Evolutionary conservation across 2,113 vertebrate genomes (phyloP).

Genomic region (Clarias macrocephalus): DNA sequence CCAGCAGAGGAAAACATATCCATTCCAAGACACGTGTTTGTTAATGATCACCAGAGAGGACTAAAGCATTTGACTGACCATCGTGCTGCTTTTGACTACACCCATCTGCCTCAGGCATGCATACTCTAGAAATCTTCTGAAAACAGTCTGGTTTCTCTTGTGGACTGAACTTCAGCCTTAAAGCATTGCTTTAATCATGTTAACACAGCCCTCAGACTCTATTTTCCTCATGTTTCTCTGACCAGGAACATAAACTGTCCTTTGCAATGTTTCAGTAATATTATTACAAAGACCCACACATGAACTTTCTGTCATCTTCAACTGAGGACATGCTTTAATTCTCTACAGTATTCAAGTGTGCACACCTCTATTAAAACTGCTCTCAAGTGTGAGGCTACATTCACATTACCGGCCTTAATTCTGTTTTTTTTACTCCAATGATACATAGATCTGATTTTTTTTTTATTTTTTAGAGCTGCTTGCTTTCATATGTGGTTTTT

Average conservation of each 20-base stretch:
- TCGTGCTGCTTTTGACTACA: not conserved
- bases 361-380: not conserved
- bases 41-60: constrained; percentile 25
- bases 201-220: not conserved
- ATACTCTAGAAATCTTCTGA: constrained; percentile 27
- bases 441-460: too few relatives aligned
- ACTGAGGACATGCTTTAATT: too few relatives aligned
- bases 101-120: constrained; percentile 13
- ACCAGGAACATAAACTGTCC: not conserved
- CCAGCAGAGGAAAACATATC: constrained; percentile 29
- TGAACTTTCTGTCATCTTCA: not conserved
- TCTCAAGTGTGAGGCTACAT: not conserved
- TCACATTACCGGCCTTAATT: too few relatives aligned
- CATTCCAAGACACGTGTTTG: constrained; percentile 7
- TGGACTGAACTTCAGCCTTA: not conserved
- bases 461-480: too few relatives aligned
- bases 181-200: not conserved
- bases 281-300: not conserved
- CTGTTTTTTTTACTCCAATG: too few relatives aligned
- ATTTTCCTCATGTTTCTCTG: not conserved
- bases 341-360: not conserved
- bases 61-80: constrained; percentile 7
- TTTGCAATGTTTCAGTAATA: not conserved
- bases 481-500: too few relatives aligned
- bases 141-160: constrained; percentile 9